These are phyloP conservation scores for Crypturellus undulatus DNA, from an alignment of 2,113 vertebrate species.

Conservation along the genomic window DNA sequence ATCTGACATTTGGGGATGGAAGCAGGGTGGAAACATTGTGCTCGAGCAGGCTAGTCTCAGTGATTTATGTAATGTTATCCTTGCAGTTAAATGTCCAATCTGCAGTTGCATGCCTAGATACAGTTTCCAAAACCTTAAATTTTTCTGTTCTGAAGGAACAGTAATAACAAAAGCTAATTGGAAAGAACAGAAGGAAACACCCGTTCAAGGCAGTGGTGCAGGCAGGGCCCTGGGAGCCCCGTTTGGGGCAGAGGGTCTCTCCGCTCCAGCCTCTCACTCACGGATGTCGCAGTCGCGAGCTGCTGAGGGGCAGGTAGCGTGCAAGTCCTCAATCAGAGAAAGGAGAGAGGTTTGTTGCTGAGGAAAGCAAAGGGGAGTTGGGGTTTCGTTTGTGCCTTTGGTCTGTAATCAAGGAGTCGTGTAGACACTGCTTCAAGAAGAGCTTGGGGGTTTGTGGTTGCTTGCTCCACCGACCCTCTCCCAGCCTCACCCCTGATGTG, in stretches of 20 bases:
- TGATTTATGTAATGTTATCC: constrained; percentile 8
- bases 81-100: constrained; percentile 11
- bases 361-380: background rate
- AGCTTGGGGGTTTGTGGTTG: background rate
- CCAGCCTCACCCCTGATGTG: background rate
- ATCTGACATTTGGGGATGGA: background rate
- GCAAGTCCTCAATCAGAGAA: background rate
- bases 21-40: constrained; percentile 5
- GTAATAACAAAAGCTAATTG: background rate
- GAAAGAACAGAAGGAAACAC: constrained; percentile 38
- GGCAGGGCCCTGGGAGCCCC: background rate
- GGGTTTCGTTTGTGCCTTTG: background rate
- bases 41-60: background rate
- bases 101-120: constrained; percentile 30
- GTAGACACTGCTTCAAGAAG: background rate
- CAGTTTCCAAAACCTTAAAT: constrained; percentile 15
- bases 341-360: background rate
- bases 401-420: background rate
- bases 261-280: background rate
- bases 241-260: background rate
- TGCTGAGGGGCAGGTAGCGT: background rate
- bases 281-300: background rate
- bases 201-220: background rate
- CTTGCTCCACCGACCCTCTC: constrained; percentile 18
- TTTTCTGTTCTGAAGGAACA: constrained; percentile 35